Evolutionary conservation across 2,888 invertebrate species (phyloP), one percentile per base, ranked within the genome.

Genomic region (Agrotis puta): DNA sequence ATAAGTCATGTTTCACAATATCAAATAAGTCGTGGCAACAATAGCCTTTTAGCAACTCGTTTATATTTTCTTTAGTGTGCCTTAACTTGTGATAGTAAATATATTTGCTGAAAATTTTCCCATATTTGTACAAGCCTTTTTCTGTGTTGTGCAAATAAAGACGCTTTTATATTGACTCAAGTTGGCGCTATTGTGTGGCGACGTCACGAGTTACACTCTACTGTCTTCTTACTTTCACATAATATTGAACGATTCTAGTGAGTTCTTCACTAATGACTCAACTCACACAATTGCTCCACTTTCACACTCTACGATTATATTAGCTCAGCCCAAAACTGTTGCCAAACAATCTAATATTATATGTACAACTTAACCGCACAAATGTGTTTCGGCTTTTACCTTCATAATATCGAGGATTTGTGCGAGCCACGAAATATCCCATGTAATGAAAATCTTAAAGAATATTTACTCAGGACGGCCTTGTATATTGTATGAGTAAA

Each of bases 81-180:
- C 77, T 39, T 79, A 82, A 84, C 71, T 84, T 81, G 81, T 79
- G 85, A 82, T 85, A 83, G 86, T 79, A 84, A 83, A 87, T 84
- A 87, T 89, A 86, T 90, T 89, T 88, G 83, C 86, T 78, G 84
- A 89, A 89, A 88, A 88, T 87, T 88, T 86, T 84, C 86, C 84
- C 83, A 88, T 89, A 84, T 91, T 90, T 90, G 86, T 82, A 85
- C 83, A 84, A 87, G 87, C 84, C 85, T 87, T 90, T 89, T 91
- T 89, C 85, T 89, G 85, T 87, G 82, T 88, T 87, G 86, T 85
- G 87, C 85, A 93, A 93, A 93, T 92, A 92, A 85, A 89, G 85
- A 85, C 85, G 85, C 79, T 85, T 83, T 85, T 89, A 85, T 92
- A 90, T 92, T 92, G 90, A 91, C 88, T 88, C 85, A 88, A 86